Base-by-base conservation (phyloP, 2,888 invertebrate genomes). In the Cyrtodaria siliqua region DNA sequence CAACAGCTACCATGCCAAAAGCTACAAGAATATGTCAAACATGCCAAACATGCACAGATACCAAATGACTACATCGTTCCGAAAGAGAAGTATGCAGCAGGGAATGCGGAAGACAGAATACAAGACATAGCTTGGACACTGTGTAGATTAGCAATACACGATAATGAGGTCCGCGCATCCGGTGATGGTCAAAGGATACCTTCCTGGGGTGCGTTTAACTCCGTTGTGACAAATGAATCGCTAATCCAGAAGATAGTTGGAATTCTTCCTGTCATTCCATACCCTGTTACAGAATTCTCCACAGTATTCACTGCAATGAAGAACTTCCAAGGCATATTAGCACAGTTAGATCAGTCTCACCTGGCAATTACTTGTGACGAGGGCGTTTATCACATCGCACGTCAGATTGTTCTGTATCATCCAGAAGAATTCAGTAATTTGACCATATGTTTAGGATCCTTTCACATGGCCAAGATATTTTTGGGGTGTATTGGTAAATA, bases 401-500 rank as follows among this genome's bases (percentile, higher is more conserved):
- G 63, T 16, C 56, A 62, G 47, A 71, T 71, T 8, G 33, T 40
- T 14, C 20, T 66, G 44, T 14, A 14, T 29, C 14, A 47, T 26
- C 66, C 66, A 6, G 0, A 2, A 8, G 66, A 66, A n/a, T 66
- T 66, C 33, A 6, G 23, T 2, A 33, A 66, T 29, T 18, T 55
- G 27, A n/a, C 56, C n/a, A 26, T 66, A 1, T 47, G 52, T 23
- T 23, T 66, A 3, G 60, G 55, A 8, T 59, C 59, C 6, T 66
- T 66, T 24, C 66, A 66, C 29, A 63, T 70, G 57, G 42, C 38
- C 20, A 72, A 72, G 33, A n/a, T 64, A 24, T 23, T 40, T n/a
- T 57, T 71, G 1, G 52, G 59, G 14, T 71, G 71, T 57, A 38
- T 71, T 14, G 63, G 71, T n/a, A 63, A 64, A 24, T 71, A 50